Base-by-base conservation (phyloP, 2,113 vertebrate genomes). In the Phylloscopus whistleri region DNA sequence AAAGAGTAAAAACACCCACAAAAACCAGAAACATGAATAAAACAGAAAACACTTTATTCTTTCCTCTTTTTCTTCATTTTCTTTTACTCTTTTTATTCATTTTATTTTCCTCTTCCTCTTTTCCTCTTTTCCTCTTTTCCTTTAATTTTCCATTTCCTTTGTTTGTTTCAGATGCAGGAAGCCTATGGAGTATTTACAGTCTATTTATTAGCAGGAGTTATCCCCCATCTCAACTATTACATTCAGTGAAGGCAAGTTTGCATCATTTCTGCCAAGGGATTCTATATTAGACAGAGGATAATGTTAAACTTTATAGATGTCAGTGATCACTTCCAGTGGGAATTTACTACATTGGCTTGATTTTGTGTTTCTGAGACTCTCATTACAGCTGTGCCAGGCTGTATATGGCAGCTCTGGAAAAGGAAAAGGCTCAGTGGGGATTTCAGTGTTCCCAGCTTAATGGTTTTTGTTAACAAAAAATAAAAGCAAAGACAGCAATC, bases 351-450 rank as follows among this genome's bases (percentile, higher is more conserved):
- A 60, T 10, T 94, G 84, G 74, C 90, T 95, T 84, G 78, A 87
- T 89, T 95, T 85, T 91, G 33, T 94, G 60, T 87, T 93, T 87
- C 74, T 82, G 74, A 95, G 80, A 72, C 53, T 89, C 77, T 85
- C 41, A 44, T 68, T 96, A 79, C 37, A 68, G 78, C 84, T 82
- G 62, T 28, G 31, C 78, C 84, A 94, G 78, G 70, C 58, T 93
- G 62, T 37, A 82, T 84, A 52, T 68, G 78, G 84, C 74, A 90
- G 82, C 28, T 82, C 49, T 68, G 78, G 78, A 91, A 91, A 87
- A 89, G 28, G 16, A 39, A 89, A 84, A 87, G 31, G 31, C 87
- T 93, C 81, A 52, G 58, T 7, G 6, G 87, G 74, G 81, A 93
- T 94, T 96, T 93, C 69, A 93, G 35, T 48, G 77, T 59, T 95